Base-by-base conservation (phyloP, 2,888 invertebrate genomes). In the Hypsopygia costalis region DNA sequence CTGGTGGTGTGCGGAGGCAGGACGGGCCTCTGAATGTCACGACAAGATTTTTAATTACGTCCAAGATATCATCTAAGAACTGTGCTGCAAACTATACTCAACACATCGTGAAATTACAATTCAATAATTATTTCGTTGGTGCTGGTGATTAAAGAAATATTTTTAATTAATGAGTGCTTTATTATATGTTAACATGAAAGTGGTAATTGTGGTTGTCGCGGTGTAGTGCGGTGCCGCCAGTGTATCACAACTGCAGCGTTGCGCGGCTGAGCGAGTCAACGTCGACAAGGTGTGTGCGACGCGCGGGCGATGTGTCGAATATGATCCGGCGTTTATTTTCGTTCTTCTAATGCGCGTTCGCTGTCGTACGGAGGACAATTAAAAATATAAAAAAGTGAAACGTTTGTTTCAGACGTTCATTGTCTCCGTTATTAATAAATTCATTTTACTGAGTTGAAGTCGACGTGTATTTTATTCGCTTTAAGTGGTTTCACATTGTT, bases 401-500 rank as follows among this genome's bases (percentile, higher is more conserved):
- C 82, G 79, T 81, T 86, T 78, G 85, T 86, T 87, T 85, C 85
- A 88, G 87, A 83, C 88, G 81, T 86, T 87, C 88, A 88, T 88
- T 88, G 88, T 88, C 88, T 88, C 76, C 68, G 87, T 85, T 88
- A 88, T 88, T 88, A 88, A 88, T 88, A 88, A 88, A 87, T 88
- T 88, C 87, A 88, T 88, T 88, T 88, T 87, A 87, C 77, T 64
- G 87, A 86, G 86, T 81, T 76, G 83, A 81, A 82, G 82, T 76
- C 72, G 85, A 85, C 85, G 81, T 88, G 86, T 86, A 86, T 87
- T 88, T 88, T 88, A 88, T 88, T 87, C 87, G 85, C 87, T 88
- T 86, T 88, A 88, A 88, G 88, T 88, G 88, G 88, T 87, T 86
- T 87, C 86, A 88, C 88, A 87, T 88, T 88, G 86, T 86, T 87